A percentile compares a stretch with the other conserved stretches of the same genome.
Evolutionary conservation across 1,140 invertebrate species (phyloP).

Genomic region (Oreohelix idahoensis): DNA sequence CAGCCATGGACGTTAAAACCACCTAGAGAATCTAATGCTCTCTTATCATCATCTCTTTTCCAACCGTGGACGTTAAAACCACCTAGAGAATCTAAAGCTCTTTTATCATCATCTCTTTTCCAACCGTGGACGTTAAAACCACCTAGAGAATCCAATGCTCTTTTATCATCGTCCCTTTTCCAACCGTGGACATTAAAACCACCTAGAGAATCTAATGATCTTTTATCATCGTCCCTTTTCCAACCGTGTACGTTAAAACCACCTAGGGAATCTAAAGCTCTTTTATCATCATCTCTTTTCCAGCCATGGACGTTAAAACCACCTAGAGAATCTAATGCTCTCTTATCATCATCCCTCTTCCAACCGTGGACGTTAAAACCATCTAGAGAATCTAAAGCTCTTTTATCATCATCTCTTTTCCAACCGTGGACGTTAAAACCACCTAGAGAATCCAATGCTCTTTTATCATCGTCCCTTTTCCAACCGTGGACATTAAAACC

Average conservation of each 20-base stretch:
- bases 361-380: conserved; percentile 1
- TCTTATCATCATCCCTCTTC: conserved; percentile 12
- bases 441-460: conserved; percentile 9
- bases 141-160: not conserved
- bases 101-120: not conserved
- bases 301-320: not conserved
- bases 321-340: not conserved
- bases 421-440: conserved; percentile 9
- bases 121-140: not conserved
- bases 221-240: conserved; percentile 16
- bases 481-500: not conserved
- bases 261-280: conserved; percentile 12
- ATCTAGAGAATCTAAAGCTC: conserved; percentile 3
- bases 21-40: not conserved
- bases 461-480: conserved; percentile 8
- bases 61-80: not conserved
- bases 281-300: conserved; percentile 14
- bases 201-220: conserved; percentile 18
- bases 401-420: conserved; percentile 19
- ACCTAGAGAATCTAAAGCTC: not conserved
- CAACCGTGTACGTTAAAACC: conserved; percentile 9
- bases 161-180: not conserved
- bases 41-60: conserved; percentile 16
- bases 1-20: not conserved
- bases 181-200: conserved; percentile 7